A percentile compares a stretch with the other conserved stretches of the same genome.
phyloP scores from a whole-genome alignment of 2,888 invertebrate species.

The Synanthedon vespiformis region DNA sequence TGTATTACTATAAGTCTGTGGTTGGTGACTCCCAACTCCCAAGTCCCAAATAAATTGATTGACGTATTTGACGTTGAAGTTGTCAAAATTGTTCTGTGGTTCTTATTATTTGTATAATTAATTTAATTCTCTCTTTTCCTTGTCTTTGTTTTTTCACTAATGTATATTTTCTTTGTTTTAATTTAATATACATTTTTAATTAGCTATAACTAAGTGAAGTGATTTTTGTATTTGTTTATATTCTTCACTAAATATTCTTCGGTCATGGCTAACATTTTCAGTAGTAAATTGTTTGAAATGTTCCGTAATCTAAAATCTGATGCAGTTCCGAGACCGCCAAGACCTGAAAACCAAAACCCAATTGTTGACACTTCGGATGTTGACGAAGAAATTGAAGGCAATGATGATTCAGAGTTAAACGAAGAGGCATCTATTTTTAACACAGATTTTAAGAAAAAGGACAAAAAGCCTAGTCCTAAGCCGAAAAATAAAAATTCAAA shows the following conservation, averaged over 20 bases:
- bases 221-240: too few relatives aligned
- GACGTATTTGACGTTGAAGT: too few relatives aligned
- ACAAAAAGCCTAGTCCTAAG: neutral
- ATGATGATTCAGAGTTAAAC: constrained; percentile 1
- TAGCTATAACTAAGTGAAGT: too few relatives aligned
- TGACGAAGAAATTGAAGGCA: constrained; percentile 18
- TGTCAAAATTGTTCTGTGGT: too few relatives aligned
- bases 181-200: too few relatives aligned
- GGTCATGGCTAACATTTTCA: neutral
- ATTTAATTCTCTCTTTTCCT: too few relatives aligned
- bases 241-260: neutral
- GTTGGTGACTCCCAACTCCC: too few relatives aligned
- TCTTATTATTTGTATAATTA: too few relatives aligned
- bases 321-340: constrained; percentile 61
- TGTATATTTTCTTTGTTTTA: too few relatives aligned
- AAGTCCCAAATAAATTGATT: too few relatives aligned
- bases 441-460: neutral
- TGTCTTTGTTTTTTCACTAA: too few relatives aligned
- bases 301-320: constrained; percentile 62
- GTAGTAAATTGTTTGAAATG: constrained; percentile 39
- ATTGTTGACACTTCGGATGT: constrained; percentile 10
- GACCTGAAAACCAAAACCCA: constrained; percentile 20
- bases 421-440: constrained; percentile 6
- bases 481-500: constrained; percentile 23
- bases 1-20: too few relatives aligned